Percentiles rank a stretch among this genome's conserved stretches.
These are phyloP conservation scores for Syngnathus scovelli DNA, from an alignment of 2,113 vertebrate species.

Conservation along the genomic window DNA sequence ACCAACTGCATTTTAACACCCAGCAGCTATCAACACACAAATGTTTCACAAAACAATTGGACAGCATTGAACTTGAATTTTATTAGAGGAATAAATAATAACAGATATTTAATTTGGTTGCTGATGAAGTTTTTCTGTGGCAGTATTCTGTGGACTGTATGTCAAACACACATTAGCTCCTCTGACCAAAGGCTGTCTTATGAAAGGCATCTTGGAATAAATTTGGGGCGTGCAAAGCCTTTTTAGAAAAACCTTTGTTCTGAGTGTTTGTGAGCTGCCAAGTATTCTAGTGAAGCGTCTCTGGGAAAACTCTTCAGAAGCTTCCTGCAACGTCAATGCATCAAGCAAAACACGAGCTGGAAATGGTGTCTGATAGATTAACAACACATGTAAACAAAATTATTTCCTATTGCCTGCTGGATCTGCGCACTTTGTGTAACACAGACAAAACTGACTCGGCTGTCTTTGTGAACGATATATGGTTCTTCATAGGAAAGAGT, in stretches of 20 bases:
- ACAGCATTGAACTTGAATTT: too few relatives aligned
- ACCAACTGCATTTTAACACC: too few relatives aligned
- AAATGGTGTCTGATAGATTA: neutral
- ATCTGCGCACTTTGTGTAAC: neutral
- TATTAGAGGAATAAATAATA: too few relatives aligned
- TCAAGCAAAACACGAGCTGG: neutral
- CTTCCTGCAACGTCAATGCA: neutral
- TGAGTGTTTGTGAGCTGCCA: neutral
- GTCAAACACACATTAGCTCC: slow-evolving; percentile 4
- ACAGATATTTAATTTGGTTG: too few relatives aligned
- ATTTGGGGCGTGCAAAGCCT: slow-evolving; percentile 4
- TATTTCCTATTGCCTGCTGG: neutral
- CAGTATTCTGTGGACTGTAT: neutral
- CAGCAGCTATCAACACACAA: too few relatives aligned
- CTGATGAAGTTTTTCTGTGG: too few relatives aligned
- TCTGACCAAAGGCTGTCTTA: neutral
- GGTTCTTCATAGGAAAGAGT: neutral
- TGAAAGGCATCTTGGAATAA: neutral
- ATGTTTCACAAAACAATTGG: too few relatives aligned
- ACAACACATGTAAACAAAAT: neutral
- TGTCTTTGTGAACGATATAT: slow-evolving; percentile 22
- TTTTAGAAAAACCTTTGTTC: slow-evolving; percentile 10
- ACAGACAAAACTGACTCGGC: neutral
- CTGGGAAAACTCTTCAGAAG: slow-evolving; percentile 4
- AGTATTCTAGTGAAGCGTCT: neutral